Evolutionary conservation across 2,113 vertebrate species (phyloP).

Genomic region (Zingel zingel): DNA sequence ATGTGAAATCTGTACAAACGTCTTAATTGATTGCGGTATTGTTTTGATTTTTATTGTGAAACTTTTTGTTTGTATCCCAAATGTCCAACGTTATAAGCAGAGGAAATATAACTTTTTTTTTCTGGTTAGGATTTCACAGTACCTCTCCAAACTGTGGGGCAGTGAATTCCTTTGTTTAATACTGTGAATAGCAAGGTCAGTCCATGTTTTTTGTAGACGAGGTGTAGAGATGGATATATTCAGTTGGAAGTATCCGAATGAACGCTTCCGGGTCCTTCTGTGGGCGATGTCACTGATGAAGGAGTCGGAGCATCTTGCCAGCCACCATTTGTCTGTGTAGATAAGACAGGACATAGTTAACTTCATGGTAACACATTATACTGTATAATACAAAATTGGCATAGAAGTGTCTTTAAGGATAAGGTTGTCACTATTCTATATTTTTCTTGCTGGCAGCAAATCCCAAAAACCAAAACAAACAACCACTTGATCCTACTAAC

Average conservation of each 20-base stretch:
- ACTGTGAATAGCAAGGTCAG: slow-evolving; percentile 80
- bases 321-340: slow-evolving; percentile 94
- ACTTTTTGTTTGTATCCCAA: slow-evolving; percentile 80
- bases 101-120: slow-evolving; percentile 67
- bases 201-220: slow-evolving; percentile 73
- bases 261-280: slow-evolving; percentile 99
- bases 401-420: neutral
- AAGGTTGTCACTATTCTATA: neutral
- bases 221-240: slow-evolving; percentile 85
- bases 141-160: slow-evolving; percentile 63
- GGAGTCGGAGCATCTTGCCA: slow-evolving; percentile 99
- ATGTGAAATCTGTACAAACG: slow-evolving; percentile 86
- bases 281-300: slow-evolving; percentile 99
- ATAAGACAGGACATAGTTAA: slow-evolving; percentile 27
- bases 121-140: slow-evolving; percentile 67
- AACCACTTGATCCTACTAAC: neutral
- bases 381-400: neutral
- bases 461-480: neutral
- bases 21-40: slow-evolving; percentile 60
- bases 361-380: neutral
- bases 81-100: slow-evolving; percentile 76
- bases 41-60: slow-evolving; percentile 77
- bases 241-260: slow-evolving; percentile 99
- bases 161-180: slow-evolving; percentile 75
- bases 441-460: slow-evolving; percentile 1